A percentile compares a stretch with the other conserved stretches of the same genome.
These are phyloP conservation scores for Girardinichthys multiradiatus DNA, from an alignment of 2,113 vertebrate species.

Conservation along the genomic window DNA sequence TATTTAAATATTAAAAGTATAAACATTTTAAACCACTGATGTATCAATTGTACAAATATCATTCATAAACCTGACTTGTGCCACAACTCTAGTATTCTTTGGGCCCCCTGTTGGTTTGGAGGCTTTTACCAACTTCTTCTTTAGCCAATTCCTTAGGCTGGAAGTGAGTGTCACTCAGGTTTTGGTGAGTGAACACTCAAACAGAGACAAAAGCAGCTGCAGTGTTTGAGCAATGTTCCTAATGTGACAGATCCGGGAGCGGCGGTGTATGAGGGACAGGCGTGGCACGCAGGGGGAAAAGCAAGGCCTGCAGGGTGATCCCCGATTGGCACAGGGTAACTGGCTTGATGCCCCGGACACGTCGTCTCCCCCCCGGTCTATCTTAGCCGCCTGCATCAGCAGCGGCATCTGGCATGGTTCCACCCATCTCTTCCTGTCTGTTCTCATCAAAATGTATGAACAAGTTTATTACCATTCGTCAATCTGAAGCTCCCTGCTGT, in stretches of 20 bases:
- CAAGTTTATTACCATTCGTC: constrained; percentile 19
- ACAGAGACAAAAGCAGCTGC: constrained; percentile 38
- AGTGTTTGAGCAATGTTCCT: constrained; percentile 62
- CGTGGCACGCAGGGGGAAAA: constrained; percentile 59
- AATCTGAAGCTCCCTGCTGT: neutral
- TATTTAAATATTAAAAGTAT: no score
- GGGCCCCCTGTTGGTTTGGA: neutral
- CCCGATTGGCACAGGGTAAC: constrained; percentile 51
- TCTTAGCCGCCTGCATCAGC: constrained; percentile 42
- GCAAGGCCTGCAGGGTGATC: constrained; percentile 55
- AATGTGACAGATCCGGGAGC: constrained; percentile 68
- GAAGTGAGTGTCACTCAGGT: neutral
- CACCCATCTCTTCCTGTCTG: constrained; percentile 28
- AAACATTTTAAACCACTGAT: no score
- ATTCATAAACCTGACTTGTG: neutral
- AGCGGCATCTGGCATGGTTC: constrained; percentile 65
- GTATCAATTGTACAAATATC: no score
- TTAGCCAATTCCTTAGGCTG: neutral
- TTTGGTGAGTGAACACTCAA: neutral
- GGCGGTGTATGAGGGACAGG: constrained; percentile 70
- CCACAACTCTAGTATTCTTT: neutral
- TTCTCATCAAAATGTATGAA: constrained; percentile 19
- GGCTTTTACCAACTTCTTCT: neutral
- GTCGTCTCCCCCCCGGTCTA: constrained; percentile 51
- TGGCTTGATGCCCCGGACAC: constrained; percentile 46